phyloP scores from a whole-genome alignment of 2,888 invertebrate genomes.

The Lysandra bellargus region DNA sequence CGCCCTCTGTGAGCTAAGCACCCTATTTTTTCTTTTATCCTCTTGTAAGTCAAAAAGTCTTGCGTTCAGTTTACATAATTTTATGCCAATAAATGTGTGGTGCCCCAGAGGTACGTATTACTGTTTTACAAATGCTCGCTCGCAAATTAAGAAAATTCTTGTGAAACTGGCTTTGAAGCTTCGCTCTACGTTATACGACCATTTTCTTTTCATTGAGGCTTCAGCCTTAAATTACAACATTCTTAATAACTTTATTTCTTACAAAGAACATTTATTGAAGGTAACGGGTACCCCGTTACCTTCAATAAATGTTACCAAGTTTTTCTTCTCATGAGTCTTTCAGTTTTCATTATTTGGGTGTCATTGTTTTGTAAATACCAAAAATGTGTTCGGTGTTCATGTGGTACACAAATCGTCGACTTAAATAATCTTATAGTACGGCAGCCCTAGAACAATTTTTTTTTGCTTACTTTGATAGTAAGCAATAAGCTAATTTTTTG shows the following conservation, averaged over 20 bases:
- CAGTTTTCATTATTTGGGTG: neutral
- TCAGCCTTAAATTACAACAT: neutral
- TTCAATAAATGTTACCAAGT: neutral
- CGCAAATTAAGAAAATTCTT: neutral
- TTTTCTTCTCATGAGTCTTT: neutral
- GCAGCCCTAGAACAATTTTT: too few species aligned
- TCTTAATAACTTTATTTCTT: neutral
- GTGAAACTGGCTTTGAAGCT: neutral
- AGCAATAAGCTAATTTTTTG: too few species aligned
- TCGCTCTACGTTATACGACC: neutral
- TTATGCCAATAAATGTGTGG: conserved; percentile 3
- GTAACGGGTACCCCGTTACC: too few species aligned
- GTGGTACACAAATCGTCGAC: too few species aligned
- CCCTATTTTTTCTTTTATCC: conserved; percentile 66
- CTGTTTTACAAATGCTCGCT: neutral
- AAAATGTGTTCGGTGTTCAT: too few species aligned
- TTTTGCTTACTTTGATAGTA: too few species aligned
- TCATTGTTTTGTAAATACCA: neutral
- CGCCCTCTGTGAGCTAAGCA: conserved; percentile 56
- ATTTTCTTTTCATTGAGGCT: neutral
- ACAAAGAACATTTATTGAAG: too few species aligned
- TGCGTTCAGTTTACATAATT: conserved; percentile 21
- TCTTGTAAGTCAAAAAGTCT: conserved; percentile 53
- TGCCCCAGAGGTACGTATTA: neutral
- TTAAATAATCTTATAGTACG: too few species aligned